These are phyloP conservation scores for Drosophila ficusphila DNA, from an alignment of 1,140 invertebrate genomes.

Conservation along the genomic window DNA sequence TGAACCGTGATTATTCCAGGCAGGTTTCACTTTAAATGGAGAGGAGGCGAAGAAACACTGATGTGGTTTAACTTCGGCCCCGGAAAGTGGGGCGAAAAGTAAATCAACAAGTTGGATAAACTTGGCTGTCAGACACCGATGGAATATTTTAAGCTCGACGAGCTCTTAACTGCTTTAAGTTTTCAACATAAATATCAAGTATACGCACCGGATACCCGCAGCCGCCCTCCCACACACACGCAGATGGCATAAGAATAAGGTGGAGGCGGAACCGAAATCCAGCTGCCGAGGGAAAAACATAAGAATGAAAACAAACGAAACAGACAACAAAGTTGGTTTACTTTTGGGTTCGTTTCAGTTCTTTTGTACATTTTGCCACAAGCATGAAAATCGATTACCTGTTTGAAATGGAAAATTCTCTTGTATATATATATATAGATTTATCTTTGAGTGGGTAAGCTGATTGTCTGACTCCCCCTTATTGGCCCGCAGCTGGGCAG, in stretches of 20 bases:
- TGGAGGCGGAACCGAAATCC: conserved; percentile 50
- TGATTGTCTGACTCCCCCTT: conserved; percentile 60
- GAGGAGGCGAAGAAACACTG: conserved; percentile 12
- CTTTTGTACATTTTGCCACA: conserved; percentile 77
- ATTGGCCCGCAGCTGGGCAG: conserved; percentile 39
- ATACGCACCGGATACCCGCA: conserved; percentile 56
- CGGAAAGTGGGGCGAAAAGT: conserved; percentile 49
- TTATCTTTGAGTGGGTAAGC: conserved; percentile 48
- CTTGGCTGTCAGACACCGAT: conserved; percentile 62
- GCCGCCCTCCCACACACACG: conserved; percentile 26
- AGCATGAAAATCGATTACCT: conserved; percentile 81
- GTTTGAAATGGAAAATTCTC: conserved; percentile 74
- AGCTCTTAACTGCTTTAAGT: conserved; percentile 80
- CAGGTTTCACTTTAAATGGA: conserved; percentile 54
- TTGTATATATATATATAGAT: conserved; percentile 17
- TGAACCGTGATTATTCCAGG: conserved; percentile 58
- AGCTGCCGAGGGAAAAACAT: conserved; percentile 28
- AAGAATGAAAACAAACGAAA: conserved; percentile 54
- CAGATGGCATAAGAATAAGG: conserved; percentile 45
- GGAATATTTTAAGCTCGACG: conserved; percentile 76
- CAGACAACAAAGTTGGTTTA: conserved; percentile 74
- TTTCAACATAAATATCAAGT: conserved; percentile 81
- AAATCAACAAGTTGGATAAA: conserved; percentile 78
- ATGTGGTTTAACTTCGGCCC: conserved; percentile 44
- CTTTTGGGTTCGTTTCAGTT: conserved; percentile 44